Base-by-base conservation (phyloP, 1,140 invertebrate genomes). In the Drosophila eugracilis region DNA sequence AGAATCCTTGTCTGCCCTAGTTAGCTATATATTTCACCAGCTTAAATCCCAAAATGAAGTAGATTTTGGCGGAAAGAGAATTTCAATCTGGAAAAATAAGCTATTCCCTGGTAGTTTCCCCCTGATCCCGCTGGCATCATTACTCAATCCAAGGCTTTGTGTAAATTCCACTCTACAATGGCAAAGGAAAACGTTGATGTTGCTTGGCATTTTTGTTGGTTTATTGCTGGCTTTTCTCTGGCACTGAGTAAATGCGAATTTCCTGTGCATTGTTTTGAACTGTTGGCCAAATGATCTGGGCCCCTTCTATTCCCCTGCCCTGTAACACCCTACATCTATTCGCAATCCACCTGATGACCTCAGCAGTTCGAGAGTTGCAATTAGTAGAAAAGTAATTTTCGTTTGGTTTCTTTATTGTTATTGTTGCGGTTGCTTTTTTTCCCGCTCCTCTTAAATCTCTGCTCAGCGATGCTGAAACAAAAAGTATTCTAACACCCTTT, bases 181-280 rank as follows among this genome's bases (percentile, higher is more conserved):
- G 69, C 39, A 73, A 50, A 42, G 36, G 69, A 26, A 73, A 74
- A 74, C 44, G 69, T 73, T 73, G 50, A 36, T 74, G 69, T 26
- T 34, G 49, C 50, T 75, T 36, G 12, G 59, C 53, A 39, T 47
- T 65, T 74, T 49, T 39, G 45, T 49, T 50, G 57, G 55, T 47
- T 71, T 69, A 69, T 76, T 67, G 73, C 70, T 70, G 73, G 39
- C 42, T 75, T 42, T 58, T 71, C 30, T 24, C 45, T 60, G 60
- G 53, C 55, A 69, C 30, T 39, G 49, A 44, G 55, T 79, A 79
- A 78, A 78, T 75, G 55, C 62, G 76, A 79, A 75, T 79, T 79
- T 79, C 77, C 77, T 79, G 71, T 54, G 52, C 52, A 80, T 80
- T 79, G 77, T 79, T 70, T 54, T 42, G 26, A 54, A 47, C 45